Base-by-base conservation (phyloP, 2,113 vertebrate genomes). In the Holacanthus passer region DNA sequence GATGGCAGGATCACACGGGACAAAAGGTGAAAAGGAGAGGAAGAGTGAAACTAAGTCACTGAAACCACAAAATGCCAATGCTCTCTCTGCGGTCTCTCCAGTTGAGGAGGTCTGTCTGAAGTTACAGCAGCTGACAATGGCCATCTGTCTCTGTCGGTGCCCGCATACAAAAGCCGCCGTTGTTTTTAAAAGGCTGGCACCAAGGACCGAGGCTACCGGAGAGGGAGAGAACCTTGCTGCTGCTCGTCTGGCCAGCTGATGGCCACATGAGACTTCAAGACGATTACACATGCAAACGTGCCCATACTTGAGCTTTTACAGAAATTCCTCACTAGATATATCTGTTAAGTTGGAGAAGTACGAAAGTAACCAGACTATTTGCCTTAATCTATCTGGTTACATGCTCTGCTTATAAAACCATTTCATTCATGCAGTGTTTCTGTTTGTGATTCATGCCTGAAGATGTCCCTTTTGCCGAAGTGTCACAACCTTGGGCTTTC, bases 71-170 rank as follows among this genome's bases (percentile, higher is more conserved):
- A 90, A 88, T 83, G 73, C 87, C 76, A 77, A 16, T 3, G 48
- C 72, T 62, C 74, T 73, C 64, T 90, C 83, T 86, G 83, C 32
- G 48, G 77, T 84, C 88, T 83, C 84, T 90, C 85, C 88, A 90
- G 81, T 84, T 2, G 83, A 89, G 74, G 86, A 91, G 83, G 83
- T 88, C 79, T 87, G 87, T 87, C 84, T 92, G 91, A 87, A 93
- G 91, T 93, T 91, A 86, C 82, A 88, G 66, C 64, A 19, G 50
- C 56, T 45, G 81, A 92, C 94, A 92, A 93, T 87, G 80, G 83
- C 59, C 48, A 76, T 70, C 87, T 91, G 89, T 94, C 60, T 86
- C 45, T 73, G 87, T 74, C 80, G 35, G 56, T 82, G 78, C 72
- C 77, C 81, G 45, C 85, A 39, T 69, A 92, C 85, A 92, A 88